Evolutionary conservation across 2,797 vertebrate genomes (phyloP).

Genomic region (Sebastes taczanowskii): DNA sequence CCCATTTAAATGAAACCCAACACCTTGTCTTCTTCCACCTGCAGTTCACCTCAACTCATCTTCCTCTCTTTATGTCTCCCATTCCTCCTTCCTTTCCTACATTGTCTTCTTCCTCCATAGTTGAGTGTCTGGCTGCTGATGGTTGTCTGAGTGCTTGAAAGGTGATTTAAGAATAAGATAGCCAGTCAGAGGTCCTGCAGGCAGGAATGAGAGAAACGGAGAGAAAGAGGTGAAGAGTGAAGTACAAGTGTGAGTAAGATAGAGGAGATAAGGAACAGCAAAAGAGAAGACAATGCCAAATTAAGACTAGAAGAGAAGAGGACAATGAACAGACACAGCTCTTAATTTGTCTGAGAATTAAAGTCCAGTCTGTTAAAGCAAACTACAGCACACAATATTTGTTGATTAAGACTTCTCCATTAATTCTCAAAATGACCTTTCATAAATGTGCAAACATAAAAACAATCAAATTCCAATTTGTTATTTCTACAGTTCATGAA

Average conservation of each 20-base stretch:
- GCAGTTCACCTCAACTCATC: not conserved
- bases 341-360: not conserved
- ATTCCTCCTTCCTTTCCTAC: not conserved
- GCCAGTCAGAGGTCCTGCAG: not conserved
- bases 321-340: not conserved
- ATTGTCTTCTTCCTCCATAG: not conserved
- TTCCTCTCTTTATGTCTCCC: not conserved
- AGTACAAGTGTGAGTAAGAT: not conserved
- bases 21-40: not conserved
- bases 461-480: not conserved
- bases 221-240: not conserved
- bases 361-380: not conserved
- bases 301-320: not conserved
- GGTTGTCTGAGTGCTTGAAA: slow-evolving; percentile 14
- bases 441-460: not conserved
- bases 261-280: not conserved
- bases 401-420: not conserved
- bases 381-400: not conserved
- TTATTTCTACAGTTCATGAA: not conserved
- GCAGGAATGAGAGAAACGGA: not conserved
- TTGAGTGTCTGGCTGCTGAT: not conserved
- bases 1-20: slow-evolving; percentile 5
- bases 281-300: not conserved
- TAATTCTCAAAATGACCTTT: not conserved
- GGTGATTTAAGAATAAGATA: slow-evolving; percentile 25